Evolutionary conservation across 2,113 vertebrate genomes (phyloP), one percentile per base, ranked within the genome.

Genomic region (Zosterops borbonicus): DNA sequence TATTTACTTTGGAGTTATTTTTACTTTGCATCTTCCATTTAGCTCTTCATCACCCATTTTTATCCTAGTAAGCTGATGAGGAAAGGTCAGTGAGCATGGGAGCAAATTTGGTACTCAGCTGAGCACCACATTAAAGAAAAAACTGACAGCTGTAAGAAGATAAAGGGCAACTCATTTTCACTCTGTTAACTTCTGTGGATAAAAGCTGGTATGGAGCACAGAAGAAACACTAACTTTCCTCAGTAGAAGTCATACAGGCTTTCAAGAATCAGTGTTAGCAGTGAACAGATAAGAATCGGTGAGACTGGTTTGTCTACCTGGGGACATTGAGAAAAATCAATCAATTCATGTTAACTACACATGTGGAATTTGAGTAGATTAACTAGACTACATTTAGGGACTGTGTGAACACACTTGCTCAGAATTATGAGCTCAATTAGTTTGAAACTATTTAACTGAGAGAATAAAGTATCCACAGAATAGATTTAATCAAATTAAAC

Each of bases 21-120:
- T 92, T 73, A 67, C 39, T 59, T 58, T 68, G 33, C 29, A 50
- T 80, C 50, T 73, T 87, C 39, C 41, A 83, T 55, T 31, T 44
- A 87, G 55, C 33, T 60, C 73, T 76, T 84, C 22, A 55, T 23
- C 33, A 70, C 10, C 7, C 35, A 37, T 64, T 90, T 95, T 93
- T 90, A 85, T 53, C 69, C 70, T 83, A 35, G 18, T 52, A 95
- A 88, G 11, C 8, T 81, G 24, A 55, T 33, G 24, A 46, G 44
- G 67, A 95, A 97, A 97, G 90, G 95, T 96, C 94, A 96, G 74
- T 21, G 53, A 93, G 42, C 84, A 88, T 8, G 41, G 83, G 19
- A 89, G 62, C 8, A 65, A 35, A 87, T 91, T 8, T 77, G 41
- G 47, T 80, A 85, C 82, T 95, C 89, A 77, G 78, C n/a, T 46